Conservation (phyloP, 2,888 invertebrate species). For the Hemistola chrysoprasaria region DNA sequence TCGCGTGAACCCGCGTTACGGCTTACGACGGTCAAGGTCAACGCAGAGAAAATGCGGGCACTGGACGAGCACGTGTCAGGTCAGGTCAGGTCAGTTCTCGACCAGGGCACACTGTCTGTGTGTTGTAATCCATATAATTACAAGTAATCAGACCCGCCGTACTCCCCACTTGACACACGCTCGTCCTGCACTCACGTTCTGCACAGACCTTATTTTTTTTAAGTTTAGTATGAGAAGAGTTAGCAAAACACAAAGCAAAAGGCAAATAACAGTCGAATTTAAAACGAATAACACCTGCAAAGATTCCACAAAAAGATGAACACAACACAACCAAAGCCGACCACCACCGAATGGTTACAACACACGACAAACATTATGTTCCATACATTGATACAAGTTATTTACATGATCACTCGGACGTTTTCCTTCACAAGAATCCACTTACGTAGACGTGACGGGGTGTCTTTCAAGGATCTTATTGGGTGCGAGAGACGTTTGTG, state of each 20-base stretch:
- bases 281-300: not conserved
- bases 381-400: constrained; percentile 40
- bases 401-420: constrained; percentile 25
- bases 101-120: too few species aligned
- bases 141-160: too few species aligned
- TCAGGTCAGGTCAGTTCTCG: too few species aligned
- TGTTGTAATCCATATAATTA: too few species aligned
- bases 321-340: constrained; percentile 30
- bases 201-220: too few species aligned
- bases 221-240: constrained; percentile 15
- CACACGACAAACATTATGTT: constrained; percentile 38
- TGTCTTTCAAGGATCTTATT: constrained; percentile 60
- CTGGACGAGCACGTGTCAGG: too few species aligned
- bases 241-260: constrained; percentile 9
- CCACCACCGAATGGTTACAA: constrained; percentile 19
- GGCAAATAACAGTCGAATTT: too few species aligned
- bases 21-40: too few species aligned
- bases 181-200: too few species aligned
- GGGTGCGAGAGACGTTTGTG: constrained; percentile 75
- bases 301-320: constrained; percentile 1
- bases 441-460: constrained; percentile 71
- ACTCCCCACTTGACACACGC: too few species aligned
- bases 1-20: too few species aligned
- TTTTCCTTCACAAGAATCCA: constrained; percentile 31
- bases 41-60: too few species aligned